Base-by-base conservation (phyloP, 2,888 invertebrate genomes). In the Eristalinus sepulchralis region DNA sequence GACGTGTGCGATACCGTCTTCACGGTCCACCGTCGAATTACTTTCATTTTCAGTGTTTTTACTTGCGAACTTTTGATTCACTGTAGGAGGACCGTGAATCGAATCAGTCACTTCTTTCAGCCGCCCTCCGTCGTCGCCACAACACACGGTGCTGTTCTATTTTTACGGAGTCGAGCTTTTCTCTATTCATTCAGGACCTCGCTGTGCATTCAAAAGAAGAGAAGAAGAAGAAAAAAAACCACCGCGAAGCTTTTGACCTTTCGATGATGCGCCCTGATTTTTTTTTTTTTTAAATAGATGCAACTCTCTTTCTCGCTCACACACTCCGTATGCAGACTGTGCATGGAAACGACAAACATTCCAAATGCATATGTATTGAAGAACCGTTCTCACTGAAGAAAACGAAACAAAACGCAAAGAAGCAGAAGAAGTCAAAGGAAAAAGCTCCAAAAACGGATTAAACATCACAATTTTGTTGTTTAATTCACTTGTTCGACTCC, bases 201-300 rank as follows among this genome's bases (percentile, higher is more conserved):
- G 8, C 1, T 13, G 2, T 57, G 47, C 47, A 47, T 47, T 47
- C 47, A 47, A 17, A 17, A 47, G 17, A 17, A 47, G n/a, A 47
- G n/a, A 4, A 47, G 17, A 17, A 47, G n/a, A 47, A 6, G 4
- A 47, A n/a, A 47, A n/a, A 39, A 47, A 10, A 1, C 8, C 34
- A 34, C 6, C 9, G 9, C 17, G 1, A 33, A 78, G 83, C 83
- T 79, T 79, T 70, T 83, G 83, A 83, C 83, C 83, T 83, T 78
- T 83, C 17, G 66, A 20, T 57, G 62, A 78, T 78, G 83, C 78
- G 67, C 78, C 78, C 72, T 63, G 57, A 83, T 57, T 36, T n/a
- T n/a, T n/a, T n/a, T n/a, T n/a, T n/a, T 62, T 62, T 63, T 31
- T n/a, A 67, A 70, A 36, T 57, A 17, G 27, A 24, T 64, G 64